Evolutionary conservation across 92 coral and sea anemone species (phyloP), one percentile per base, ranked within the genome.

Genomic region (Porites rus): DNA sequence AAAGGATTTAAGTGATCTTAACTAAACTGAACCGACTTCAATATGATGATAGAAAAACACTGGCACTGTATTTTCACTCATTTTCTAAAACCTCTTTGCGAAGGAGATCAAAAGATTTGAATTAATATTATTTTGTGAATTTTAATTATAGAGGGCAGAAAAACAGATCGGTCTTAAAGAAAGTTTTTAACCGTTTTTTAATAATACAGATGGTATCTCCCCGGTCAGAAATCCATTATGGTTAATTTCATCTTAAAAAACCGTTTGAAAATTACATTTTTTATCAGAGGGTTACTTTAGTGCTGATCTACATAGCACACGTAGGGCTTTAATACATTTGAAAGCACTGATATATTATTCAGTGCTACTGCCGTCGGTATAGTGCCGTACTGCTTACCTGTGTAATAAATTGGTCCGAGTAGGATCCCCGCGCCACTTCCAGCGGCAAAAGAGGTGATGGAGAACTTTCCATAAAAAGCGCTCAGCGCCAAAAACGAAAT

Each of bases 381-480:
- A 62, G 18, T 62, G 66, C 8, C 66, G 4, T 16, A 16, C 53
- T 18, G 78, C 93, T 21, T 65, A 94, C 98, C 96, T 38, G 93
- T 83, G 58, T 90, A 94, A 66, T 94, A 94, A 14, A 93, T 74
- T 14, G 98, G 98, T 10, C 98, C 98, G 1, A 91, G 59, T 0
- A 94, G 72, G 28, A 94, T 94, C 4, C 98, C 98, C 20, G 94
- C 96, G 14, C 98, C 98, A 22, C 94, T 93, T 0, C 98, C 98
- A 13, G 98, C 98, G 8, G 98, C 94, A 52, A 94, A 94, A 3
- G 93, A 85, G 6, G 98, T 92, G 10, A 91, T 86, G 22, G 96
- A 87, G 18, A 90, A 75, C 52, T 81, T 88, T 3, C 94, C 92
- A 75, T 94, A 94, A 76, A 94, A 94, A 0, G 96, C 92, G 31